These are phyloP conservation scores for Drosophila oshimai DNA, from an alignment of 1,140 invertebrate genomes.

Conservation along the genomic window DNA sequence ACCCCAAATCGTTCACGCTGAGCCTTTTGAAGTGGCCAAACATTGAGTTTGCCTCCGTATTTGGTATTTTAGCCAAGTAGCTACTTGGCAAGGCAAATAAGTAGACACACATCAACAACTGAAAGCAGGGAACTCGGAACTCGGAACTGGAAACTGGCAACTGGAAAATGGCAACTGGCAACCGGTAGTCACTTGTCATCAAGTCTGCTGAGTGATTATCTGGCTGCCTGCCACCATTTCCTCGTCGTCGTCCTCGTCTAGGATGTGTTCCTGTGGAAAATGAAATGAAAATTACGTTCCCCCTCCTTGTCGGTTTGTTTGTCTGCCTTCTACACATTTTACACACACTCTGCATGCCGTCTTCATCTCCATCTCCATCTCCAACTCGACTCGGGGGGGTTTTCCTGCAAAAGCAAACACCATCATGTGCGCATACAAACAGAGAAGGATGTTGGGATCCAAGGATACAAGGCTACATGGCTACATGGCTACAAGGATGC, in stretches of 20 bases:
- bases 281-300: conserved; percentile 73
- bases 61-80: conserved; percentile 32
- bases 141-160: background rate
- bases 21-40: background rate
- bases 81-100: conserved; percentile 37
- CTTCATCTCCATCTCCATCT: background rate
- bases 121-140: background rate
- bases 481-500: conserved; percentile 12
- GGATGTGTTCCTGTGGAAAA: conserved; percentile 31
- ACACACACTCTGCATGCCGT: conserved; percentile 54
- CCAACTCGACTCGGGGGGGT: conserved; percentile 2
- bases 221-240: conserved; percentile 41
- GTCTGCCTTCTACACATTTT: conserved; percentile 50
- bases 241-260: conserved; percentile 2
- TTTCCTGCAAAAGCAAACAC: conserved; percentile 50
- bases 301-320: conserved; percentile 44
- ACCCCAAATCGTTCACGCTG: background rate
- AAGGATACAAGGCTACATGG: conserved; percentile 1
- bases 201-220: conserved; percentile 69
- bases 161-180: background rate
- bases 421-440: conserved; percentile 6
- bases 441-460: conserved; percentile 3
- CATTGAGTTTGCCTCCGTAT: conserved; percentile 13
- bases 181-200: conserved; percentile 61
- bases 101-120: background rate